These are phyloP conservation scores for Rhynchophorus ferrugineus DNA, from an alignment of 1,140 invertebrate genomes.

Conservation along the genomic window DNA sequence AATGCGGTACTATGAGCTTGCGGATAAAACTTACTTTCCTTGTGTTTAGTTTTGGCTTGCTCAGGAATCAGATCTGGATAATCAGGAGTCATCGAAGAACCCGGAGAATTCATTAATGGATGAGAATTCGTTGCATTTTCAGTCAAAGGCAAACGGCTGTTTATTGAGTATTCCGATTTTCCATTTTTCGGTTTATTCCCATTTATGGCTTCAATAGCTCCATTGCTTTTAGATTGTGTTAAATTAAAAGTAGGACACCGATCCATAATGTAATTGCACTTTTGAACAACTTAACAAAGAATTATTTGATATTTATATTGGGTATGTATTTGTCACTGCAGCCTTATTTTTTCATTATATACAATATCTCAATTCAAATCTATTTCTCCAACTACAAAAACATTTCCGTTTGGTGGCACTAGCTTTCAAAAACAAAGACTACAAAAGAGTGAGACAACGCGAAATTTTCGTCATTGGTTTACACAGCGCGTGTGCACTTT, in stretches of 20 bases:
- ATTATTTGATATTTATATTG: not conserved
- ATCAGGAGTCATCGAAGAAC: slow-evolving; percentile 32
- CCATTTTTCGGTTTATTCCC: slow-evolving; percentile 3
- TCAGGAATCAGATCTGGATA: slow-evolving; percentile 39
- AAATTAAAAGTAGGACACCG: slow-evolving; percentile 1
- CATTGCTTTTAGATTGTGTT: not conserved
- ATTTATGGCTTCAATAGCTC: too few species aligned
- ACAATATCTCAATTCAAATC: not conserved
- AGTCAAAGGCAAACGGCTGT: slow-evolving; percentile 11
- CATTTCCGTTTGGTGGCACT: not conserved
- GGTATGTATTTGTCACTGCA: not conserved
- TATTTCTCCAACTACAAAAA: not conserved
- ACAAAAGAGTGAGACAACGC: too few species aligned
- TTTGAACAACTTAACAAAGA: not conserved
- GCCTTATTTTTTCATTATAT: not conserved
- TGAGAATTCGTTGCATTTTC: slow-evolving; percentile 39
- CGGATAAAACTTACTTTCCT: slow-evolving; percentile 30
- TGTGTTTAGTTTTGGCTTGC: slow-evolving; percentile 28
- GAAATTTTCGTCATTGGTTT: too few species aligned
- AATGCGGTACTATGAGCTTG: slow-evolving; percentile 29
- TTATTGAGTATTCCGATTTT: slow-evolving; percentile 6
- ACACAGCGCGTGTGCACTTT: too few species aligned
- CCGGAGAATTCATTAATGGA: slow-evolving; percentile 39
- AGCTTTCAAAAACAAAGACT: too few species aligned
- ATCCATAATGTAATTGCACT: slow-evolving; percentile 1